Conservation (phyloP, 2,113 vertebrate species). For the Cryptomyrus ogoouensis region DNA sequence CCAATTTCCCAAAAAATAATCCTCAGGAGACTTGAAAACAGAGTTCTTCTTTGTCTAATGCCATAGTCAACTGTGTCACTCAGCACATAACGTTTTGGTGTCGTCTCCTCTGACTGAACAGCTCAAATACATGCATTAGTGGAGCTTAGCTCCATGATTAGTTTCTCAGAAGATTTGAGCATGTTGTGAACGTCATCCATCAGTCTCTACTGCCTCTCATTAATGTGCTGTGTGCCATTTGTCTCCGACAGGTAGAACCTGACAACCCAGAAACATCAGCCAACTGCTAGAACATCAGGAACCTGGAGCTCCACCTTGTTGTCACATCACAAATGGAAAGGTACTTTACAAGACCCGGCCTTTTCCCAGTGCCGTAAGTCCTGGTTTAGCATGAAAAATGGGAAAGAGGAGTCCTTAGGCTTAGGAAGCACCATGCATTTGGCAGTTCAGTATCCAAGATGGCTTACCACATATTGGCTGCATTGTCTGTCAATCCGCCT, state of each 20-base stretch:
- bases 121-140: slow-evolving; percentile 1
- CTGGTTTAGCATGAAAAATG: slow-evolving; percentile 7
- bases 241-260: not conserved
- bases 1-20: not conserved
- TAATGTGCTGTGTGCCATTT: not conserved
- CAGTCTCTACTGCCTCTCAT: not conserved
- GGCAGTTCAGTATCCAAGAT: not conserved
- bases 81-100: not conserved
- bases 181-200: not conserved
- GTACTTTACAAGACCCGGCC: not conserved
- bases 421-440: not conserved
- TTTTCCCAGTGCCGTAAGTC: not conserved
- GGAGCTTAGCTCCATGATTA: slow-evolving; percentile 4
- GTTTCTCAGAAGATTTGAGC: not conserved
- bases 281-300: not conserved
- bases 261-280: not conserved
- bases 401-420: not conserved
- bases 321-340: not conserved
- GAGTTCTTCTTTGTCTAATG: not conserved
- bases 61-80: not conserved
- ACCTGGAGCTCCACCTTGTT: slow-evolving; percentile 9
- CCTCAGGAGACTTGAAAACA: not conserved
- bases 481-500: not conserved
- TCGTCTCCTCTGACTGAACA: not conserved
- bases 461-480: not conserved